These are phyloP conservation scores for Betta splendens DNA, from an alignment of 2,797 vertebrate genomes.

Conservation along the genomic window DNA sequence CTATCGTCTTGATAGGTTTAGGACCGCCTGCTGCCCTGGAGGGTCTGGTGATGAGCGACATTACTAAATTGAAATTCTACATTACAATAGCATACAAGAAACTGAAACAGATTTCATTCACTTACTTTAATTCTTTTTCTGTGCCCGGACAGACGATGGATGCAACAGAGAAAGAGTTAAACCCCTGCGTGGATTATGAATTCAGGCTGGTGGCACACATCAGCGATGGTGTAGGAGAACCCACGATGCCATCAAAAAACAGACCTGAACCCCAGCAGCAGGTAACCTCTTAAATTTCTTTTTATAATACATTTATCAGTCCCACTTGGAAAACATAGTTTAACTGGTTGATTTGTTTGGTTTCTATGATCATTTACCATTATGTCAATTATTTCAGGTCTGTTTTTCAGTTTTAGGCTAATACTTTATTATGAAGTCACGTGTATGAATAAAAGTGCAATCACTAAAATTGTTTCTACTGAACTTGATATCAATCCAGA, in stretches of 20 bases:
- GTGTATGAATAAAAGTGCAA: conserved; percentile 6
- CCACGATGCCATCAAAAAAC: conserved; percentile 84
- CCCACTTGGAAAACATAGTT: conserved; percentile 64
- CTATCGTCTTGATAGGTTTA: conserved; percentile 58
- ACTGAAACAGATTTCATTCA: conserved; percentile 60
- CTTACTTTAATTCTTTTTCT: conserved; percentile 83
- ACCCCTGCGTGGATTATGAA: conserved; percentile 90
- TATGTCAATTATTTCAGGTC: conserved; percentile 51
- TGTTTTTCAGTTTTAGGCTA: conserved; percentile 34
- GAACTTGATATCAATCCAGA: conserved; percentile 26
- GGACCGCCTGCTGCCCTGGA: conserved; percentile 88
- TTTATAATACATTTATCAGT: conserved; percentile 54
- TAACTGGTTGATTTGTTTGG: conserved; percentile 64
- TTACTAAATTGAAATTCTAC: conserved; percentile 78
- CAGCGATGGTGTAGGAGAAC: conserved; percentile 86
- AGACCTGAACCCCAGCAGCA: conserved; percentile 86
- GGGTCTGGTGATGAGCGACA: conserved; percentile 81
- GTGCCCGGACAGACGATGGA: conserved; percentile 85
- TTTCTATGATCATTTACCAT: conserved; percentile 41
- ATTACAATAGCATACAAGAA: neutral
- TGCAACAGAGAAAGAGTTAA: conserved; percentile 85
- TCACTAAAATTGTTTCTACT: conserved; percentile 19
- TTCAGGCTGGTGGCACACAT: conserved; percentile 90
- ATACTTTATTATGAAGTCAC: conserved; percentile 28
- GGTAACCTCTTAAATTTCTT: conserved; percentile 72